Conservation (phyloP, 1,140 invertebrate species). For the Papilio xuthus region DNA sequence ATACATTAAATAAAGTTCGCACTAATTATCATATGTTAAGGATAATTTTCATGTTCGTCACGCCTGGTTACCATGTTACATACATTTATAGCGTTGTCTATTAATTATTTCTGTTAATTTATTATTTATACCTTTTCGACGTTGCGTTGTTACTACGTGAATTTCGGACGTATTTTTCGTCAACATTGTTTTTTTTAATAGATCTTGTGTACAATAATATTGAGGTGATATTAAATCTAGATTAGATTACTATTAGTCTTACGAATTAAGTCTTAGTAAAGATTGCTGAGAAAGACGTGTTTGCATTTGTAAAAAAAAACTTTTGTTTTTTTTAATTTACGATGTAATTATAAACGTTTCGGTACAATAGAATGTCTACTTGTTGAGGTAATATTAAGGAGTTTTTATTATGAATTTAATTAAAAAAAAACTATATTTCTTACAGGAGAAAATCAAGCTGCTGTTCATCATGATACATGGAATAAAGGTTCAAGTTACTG, state of each 20-base stretch:
- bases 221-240: too few relatives aligned
- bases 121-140: not conserved
- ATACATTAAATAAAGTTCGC: not conserved
- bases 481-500: slow-evolving; percentile 71
- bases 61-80: not conserved
- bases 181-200: not conserved
- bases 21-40: not conserved
- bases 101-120: slow-evolving; percentile 28
- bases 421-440: slow-evolving; percentile 41
- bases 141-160: not conserved
- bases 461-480: slow-evolving; percentile 76
- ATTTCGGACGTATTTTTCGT: not conserved
- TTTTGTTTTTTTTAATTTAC: too few relatives aligned
- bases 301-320: too few relatives aligned
- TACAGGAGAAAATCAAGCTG: slow-evolving; percentile 76
- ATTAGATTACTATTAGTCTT: too few relatives aligned
- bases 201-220: too few relatives aligned
- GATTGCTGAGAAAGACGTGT: too few relatives aligned
- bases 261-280: too few relatives aligned
- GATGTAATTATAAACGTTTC: too few relatives aligned
- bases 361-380: too few relatives aligned
- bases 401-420: too few relatives aligned
- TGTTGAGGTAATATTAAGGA: too few relatives aligned
- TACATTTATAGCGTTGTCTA: slow-evolving; percentile 28
- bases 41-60: slow-evolving; percentile 23